Conservation (phyloP, 2,797 vertebrate species). For the Catostomus latipinnis region DNA sequence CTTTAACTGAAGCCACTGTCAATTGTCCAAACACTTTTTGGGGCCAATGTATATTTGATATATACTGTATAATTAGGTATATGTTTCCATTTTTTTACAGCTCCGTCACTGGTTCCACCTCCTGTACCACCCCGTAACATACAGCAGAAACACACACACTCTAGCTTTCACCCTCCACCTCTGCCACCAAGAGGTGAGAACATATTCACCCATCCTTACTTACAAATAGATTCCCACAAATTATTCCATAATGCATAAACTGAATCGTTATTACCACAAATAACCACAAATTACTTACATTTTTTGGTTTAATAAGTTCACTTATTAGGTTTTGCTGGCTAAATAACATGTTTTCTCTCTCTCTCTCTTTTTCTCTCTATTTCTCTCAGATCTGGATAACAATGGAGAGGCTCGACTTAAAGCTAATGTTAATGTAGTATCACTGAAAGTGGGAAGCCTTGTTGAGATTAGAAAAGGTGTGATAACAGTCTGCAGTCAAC, state of each 20-base stretch:
- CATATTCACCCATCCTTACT: background rate
- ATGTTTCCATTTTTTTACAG: constrained; percentile 36
- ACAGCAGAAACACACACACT: constrained; percentile 28
- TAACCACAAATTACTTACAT: background rate
- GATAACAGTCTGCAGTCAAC: background rate
- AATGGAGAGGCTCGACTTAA: constrained; percentile 51
- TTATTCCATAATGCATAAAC: background rate
- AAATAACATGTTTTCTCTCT: background rate
- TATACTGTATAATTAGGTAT: too few species aligned
- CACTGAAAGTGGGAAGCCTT: constrained; percentile 69
- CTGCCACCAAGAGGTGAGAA: constrained; percentile 73
- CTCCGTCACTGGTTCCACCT: constrained; percentile 35
- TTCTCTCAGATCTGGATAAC: constrained; percentile 57
- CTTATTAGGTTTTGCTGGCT: background rate
- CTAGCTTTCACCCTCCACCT: constrained; percentile 64
- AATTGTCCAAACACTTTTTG: too few species aligned
- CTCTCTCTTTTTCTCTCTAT: background rate
- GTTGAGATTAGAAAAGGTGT: constrained; percentile 72
- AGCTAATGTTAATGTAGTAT: constrained; percentile 76
- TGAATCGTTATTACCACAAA: too few species aligned
- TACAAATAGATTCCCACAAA: background rate
- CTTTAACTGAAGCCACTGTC: too few species aligned
- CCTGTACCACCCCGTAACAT: constrained; percentile 50
- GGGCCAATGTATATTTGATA: too few species aligned
- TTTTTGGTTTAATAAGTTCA: background rate